Base-by-base conservation (phyloP, 2,113 vertebrate genomes). In the Orthonyx spaldingii region DNA sequence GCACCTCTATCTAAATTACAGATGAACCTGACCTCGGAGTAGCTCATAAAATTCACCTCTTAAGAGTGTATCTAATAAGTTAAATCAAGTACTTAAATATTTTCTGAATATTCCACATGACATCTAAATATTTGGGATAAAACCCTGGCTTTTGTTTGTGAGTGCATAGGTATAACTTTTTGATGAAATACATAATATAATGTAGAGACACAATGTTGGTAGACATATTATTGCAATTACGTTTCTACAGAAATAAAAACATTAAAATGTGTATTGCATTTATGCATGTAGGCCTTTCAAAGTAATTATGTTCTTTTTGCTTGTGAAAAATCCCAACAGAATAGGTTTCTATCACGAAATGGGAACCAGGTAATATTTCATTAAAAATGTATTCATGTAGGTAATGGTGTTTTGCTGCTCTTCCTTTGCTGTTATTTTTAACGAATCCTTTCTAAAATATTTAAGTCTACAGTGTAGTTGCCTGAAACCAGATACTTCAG, bases 341-440 rank as follows among this genome's bases (percentile, higher is more conserved):
- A 42, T 69, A 90, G 41, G 79, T 93, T 96, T 95, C 88, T 92
- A 86, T 70, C 76, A 84, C 3, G 3, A 76, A 93, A 76, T 16
- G 59, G 87, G 80, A 81, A 87, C 10, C 65, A 93, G 92, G 89
- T 95, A 96, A 95, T 94, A 93, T 84, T 94, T 94, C 88, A 95
- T 93, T 93, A 91, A 94, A 97, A 96, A 97, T 96, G 77, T 79
- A 94, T 93, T 94, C 76, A 23, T 55, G 83, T 60, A 86, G 94
- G 92, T 96, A 96, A 95, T 95, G 88, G 88, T 89, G 83, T 95
- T 97, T 97, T 96, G 92, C 93, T 93, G 88, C 80, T 95, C 74
- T 72, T 95, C 77, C 65, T 93, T 92, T 94, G 93, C 92, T 94
- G 93, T 95, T 95, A 96, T 95, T 97, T 96, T 96, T 94, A 96